Conservation (phyloP, 1,140 invertebrate species). For the Trichoplusia ni region DNA sequence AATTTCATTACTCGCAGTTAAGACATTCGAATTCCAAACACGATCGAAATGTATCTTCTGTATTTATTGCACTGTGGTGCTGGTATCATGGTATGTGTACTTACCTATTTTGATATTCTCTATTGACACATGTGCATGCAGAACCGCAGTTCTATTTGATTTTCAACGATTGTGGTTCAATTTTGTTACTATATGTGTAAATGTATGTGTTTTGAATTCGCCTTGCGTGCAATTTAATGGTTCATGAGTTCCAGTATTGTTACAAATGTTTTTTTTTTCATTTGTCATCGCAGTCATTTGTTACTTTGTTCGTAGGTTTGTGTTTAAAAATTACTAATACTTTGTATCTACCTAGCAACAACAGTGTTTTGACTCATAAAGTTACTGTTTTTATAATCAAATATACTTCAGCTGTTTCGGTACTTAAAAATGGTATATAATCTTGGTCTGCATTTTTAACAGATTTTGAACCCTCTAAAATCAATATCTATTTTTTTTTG, state of each 20-base stretch:
- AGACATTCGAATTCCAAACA: background rate
- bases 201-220: background rate
- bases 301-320: background rate
- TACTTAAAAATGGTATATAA: too few species aligned
- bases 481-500: too few species aligned
- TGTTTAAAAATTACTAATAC: too few species aligned
- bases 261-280: background rate
- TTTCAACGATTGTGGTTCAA: slow-evolving; percentile 10
- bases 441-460: too few species aligned
- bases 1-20: too few species aligned
- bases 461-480: too few species aligned
- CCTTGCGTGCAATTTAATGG: slow-evolving; percentile 15
- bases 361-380: too few species aligned
- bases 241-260: background rate
- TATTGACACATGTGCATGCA: slow-evolving; percentile 8
- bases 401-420: too few species aligned
- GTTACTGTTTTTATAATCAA: too few species aligned
- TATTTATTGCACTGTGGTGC: background rate
- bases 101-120: too few species aligned
- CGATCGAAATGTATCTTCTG: background rate
- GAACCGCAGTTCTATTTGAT: slow-evolving; percentile 2
- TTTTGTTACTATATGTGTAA: background rate
- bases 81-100: background rate
- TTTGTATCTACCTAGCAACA: too few species aligned
- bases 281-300: background rate